Conservation (phyloP, 2,797 vertebrate species). For the Manis pentadactyla region DNA sequence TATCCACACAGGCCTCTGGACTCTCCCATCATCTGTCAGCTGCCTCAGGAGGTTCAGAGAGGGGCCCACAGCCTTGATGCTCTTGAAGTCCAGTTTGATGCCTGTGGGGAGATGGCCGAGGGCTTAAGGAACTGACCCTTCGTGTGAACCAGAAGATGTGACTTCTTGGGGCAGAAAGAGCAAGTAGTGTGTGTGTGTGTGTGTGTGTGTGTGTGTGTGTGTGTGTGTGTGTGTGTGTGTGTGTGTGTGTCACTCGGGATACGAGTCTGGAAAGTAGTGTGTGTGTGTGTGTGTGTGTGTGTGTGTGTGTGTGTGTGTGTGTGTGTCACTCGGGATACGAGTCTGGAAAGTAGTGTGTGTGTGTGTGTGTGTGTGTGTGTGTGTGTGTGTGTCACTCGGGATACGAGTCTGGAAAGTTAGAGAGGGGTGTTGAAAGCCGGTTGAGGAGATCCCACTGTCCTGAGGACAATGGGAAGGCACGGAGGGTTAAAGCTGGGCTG, state of each 20-base stretch:
- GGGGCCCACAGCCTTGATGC: slow-evolving; percentile 86
- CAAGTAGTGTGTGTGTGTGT: neutral
- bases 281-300: too few relatives aligned
- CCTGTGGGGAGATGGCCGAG: slow-evolving; percentile 75
- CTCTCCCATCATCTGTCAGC: slow-evolving; percentile 79
- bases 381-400: too few relatives aligned
- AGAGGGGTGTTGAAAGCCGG: neutral
- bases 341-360: too few relatives aligned
- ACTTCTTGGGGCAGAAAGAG: neutral
- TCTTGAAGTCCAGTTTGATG: slow-evolving; percentile 93
- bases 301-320: too few relatives aligned
- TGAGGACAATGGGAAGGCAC: neutral
- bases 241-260: neutral
- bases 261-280: neutral
- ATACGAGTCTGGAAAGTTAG: neutral
- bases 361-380: too few relatives aligned
- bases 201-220: too few relatives aligned
- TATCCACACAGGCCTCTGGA: slow-evolving; percentile 89
- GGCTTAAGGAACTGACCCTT: neutral
- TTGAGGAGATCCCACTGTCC: neutral
- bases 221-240: too few relatives aligned
- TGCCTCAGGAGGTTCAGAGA: slow-evolving; percentile 86
- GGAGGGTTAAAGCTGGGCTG: neutral
- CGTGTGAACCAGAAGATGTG: neutral
- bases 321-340: too few relatives aligned